A percentile compares a stretch with the other conserved stretches of the same genome.
phyloP scores from a whole-genome alignment of 2,888 invertebrate genomes.

The Dromius quadrimaculatus region DNA sequence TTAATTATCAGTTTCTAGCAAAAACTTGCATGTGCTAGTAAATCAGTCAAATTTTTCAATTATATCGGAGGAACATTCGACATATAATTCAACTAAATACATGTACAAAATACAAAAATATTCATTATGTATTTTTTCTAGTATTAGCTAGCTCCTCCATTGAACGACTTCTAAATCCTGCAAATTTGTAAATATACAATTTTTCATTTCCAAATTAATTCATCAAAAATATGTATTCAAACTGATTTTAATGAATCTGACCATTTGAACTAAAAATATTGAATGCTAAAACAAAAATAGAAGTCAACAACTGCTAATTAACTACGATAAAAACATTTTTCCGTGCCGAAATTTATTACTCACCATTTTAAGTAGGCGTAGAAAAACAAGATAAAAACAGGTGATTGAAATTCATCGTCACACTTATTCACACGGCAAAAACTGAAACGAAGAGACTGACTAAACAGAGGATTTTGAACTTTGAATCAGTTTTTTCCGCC shows the following conservation, averaged over 20 bases:
- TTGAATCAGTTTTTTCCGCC: too few relatives aligned
- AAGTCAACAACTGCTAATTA: constrained; percentile 36
- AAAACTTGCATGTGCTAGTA: too few relatives aligned
- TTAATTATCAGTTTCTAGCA: too few relatives aligned
- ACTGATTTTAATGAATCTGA: constrained; percentile 33
- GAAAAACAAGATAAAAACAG: constrained; percentile 45
- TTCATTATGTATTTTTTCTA: too few relatives aligned
- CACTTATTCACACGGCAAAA: constrained; percentile 19
- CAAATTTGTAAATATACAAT: constrained; percentile 16
- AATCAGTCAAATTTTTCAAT: too few relatives aligned
- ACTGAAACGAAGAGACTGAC: background rate
- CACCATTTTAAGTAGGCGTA: constrained; percentile 32
- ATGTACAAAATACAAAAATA: too few relatives aligned
- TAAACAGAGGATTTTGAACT: constrained; percentile 7
- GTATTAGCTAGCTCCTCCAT: too few relatives aligned
- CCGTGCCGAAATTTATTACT: constrained; percentile 37
- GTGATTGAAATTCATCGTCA: constrained; percentile 22
- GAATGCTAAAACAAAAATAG: constrained; percentile 28
- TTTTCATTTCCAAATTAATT: constrained; percentile 16
- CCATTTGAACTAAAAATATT: constrained; percentile 29
- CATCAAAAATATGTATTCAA: constrained; percentile 22
- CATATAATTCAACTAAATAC: too few relatives aligned
- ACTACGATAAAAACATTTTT: constrained; percentile 29
- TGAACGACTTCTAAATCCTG: constrained; percentile 16
- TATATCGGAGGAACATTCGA: too few relatives aligned